A percentile compares a stretch with the other conserved stretches of the same genome.
Conservation (phyloP, 2,888 invertebrate species). For the Anodontia alba region DNA sequence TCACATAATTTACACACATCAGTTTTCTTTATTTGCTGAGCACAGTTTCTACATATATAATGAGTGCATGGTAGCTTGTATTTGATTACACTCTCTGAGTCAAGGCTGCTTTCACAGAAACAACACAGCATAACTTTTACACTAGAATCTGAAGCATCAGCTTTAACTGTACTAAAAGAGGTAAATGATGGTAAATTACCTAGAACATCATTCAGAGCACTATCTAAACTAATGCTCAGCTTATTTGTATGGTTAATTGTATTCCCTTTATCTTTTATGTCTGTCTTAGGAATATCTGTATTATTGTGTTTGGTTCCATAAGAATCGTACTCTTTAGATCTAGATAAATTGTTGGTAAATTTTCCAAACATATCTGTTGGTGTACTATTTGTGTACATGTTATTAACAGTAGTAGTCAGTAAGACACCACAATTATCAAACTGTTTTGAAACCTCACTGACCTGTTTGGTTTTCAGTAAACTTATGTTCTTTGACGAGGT, state of each 20-base stretch:
- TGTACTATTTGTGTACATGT: not conserved
- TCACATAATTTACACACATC: not conserved
- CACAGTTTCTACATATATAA: slow-evolving; percentile 61
- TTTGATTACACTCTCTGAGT: slow-evolving; percentile 23
- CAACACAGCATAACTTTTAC: slow-evolving; percentile 5
- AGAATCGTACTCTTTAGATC: no score
- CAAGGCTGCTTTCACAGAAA: slow-evolving; percentile 23
- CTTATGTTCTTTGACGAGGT: not conserved
- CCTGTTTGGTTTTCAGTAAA: not conserved
- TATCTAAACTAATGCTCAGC: slow-evolving; percentile 66
- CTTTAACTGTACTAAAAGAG: not conserved
- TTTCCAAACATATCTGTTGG: not conserved
- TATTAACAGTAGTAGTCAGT: not conserved
- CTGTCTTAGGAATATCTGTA: not conserved
- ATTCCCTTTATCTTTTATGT: not conserved
- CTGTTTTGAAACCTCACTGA: not conserved
- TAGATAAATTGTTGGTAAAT: not conserved
- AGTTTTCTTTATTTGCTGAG: not conserved
- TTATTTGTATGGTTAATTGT: slow-evolving; percentile 54
- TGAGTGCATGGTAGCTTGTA: slow-evolving; percentile 68
- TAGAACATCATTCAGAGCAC: slow-evolving; percentile 66
- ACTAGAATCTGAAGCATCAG: not conserved
- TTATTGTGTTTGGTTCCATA: no score
- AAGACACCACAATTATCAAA: not conserved
- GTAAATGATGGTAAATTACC: slow-evolving; percentile 69